Evolutionary conservation across 1,140 invertebrate genomes (phyloP).

Genomic region (Acyrthosiphon pisum): DNA sequence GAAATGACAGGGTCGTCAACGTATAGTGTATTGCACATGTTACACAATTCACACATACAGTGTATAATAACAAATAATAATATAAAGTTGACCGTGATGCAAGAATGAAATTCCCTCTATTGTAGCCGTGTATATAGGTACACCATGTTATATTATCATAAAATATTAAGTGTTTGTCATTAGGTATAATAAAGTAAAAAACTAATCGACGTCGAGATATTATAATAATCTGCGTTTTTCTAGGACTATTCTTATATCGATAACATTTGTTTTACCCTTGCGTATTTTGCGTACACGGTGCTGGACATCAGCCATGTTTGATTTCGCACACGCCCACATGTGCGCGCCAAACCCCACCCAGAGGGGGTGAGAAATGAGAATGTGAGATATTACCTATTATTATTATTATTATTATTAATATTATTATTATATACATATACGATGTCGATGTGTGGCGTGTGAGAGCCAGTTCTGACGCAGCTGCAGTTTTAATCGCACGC

Average conservation of each 20-base stretch:
- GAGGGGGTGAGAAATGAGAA: constrained; percentile 34
- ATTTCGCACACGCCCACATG: constrained; percentile 55
- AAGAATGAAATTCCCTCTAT: not conserved
- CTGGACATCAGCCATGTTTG: constrained; percentile 56
- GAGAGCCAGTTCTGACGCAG: constrained; percentile 14
- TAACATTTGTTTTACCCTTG: not conserved
- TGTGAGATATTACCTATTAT: constrained; percentile 15
- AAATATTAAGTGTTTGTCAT: not conserved
- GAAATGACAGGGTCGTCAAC: not conserved
- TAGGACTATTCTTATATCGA: constrained; percentile 8
- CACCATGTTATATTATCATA: not conserved
- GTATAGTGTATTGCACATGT: not conserved
- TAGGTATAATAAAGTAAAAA: not conserved
- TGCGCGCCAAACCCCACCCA: constrained; percentile 56
- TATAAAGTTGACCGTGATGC: not conserved
- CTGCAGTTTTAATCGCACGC: constrained; percentile 1
- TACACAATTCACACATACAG: not conserved
- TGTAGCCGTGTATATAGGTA: too few species aligned
- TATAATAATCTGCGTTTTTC: not conserved
- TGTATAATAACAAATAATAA: not conserved
- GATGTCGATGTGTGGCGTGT: constrained; percentile 15
- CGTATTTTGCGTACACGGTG: not conserved
- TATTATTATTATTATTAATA: not conserved
- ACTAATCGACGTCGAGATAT: not conserved
- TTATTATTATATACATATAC: not conserved